Conservation (phyloP, 2,113 vertebrate genomes). For the Telmatochromis bifrenatus region DNA sequence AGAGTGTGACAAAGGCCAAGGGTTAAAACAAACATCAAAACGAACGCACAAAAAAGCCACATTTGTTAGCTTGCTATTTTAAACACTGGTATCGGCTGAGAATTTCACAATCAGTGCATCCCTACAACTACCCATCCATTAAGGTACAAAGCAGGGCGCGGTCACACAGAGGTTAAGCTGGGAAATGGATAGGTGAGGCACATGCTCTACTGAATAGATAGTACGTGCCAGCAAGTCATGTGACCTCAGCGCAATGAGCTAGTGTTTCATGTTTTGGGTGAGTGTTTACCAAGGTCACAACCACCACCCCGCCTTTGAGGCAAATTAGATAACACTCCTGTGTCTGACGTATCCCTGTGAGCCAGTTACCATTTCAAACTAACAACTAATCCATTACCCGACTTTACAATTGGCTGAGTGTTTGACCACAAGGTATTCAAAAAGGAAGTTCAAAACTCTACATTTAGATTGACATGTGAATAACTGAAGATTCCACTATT, state of each 20-base stretch:
- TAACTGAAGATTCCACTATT: not conserved
- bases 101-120: not conserved
- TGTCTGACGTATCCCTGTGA: not conserved
- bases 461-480: not conserved
- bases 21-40: not conserved
- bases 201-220: constrained; percentile 12
- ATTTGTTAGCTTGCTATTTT: not conserved
- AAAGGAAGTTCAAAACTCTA: not conserved
- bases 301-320: not conserved
- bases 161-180: constrained; percentile 6
- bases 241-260: constrained; percentile 15
- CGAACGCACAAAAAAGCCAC: not conserved
- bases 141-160: not conserved
- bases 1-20: not conserved
- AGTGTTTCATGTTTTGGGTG: constrained; percentile 33
- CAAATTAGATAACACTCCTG: not conserved
- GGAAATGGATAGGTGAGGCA: constrained; percentile 5
- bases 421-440: not conserved
- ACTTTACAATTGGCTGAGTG: not conserved
- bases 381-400: not conserved
- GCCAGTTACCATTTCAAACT: not conserved
- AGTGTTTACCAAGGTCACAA: constrained; percentile 22
- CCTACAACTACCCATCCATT: not conserved
- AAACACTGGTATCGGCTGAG: not conserved
- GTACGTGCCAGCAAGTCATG: not conserved